Conservation (phyloP, 2,888 invertebrate genomes). For the Tachina grossa region DNA sequence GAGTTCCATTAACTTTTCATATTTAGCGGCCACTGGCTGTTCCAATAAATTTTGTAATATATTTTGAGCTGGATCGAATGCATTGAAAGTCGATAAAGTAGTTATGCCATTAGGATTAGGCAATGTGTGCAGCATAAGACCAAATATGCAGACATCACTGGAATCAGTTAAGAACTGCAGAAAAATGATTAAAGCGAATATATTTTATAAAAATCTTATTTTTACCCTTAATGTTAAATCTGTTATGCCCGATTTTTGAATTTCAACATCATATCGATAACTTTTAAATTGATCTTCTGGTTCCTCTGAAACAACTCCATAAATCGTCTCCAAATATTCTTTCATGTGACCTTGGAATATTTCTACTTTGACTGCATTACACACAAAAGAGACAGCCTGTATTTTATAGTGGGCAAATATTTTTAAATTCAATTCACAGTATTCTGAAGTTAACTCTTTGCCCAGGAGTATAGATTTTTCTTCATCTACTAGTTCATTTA, state of each 20-base stretch:
- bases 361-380: constrained; percentile 79
- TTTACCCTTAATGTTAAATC: constrained; percentile 77
- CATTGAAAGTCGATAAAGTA: constrained; percentile 73
- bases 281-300: constrained; percentile 74
- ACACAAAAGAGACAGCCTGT: constrained; percentile 77
- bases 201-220: neutral
- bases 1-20: constrained; percentile 77
- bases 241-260: constrained; percentile 78
- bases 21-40: constrained; percentile 76
- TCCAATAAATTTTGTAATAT: constrained; percentile 74
- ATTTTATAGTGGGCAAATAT: constrained; percentile 77
- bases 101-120: constrained; percentile 80
- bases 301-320: constrained; percentile 75
- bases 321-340: constrained; percentile 80
- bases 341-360: constrained; percentile 77
- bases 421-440: constrained; percentile 77
- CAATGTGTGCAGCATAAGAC: constrained; percentile 77
- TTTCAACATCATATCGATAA: constrained; percentile 80
- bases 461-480: constrained; percentile 77
- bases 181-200: constrained; percentile 15
- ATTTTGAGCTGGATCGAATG: constrained; percentile 54
- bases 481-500: constrained; percentile 77
- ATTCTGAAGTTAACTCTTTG: constrained; percentile 65
- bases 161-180: constrained; percentile 75
- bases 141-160: constrained; percentile 80